Base-by-base conservation (phyloP, 2,888 invertebrate genomes). In the Petrolisthes manimaculis region DNA sequence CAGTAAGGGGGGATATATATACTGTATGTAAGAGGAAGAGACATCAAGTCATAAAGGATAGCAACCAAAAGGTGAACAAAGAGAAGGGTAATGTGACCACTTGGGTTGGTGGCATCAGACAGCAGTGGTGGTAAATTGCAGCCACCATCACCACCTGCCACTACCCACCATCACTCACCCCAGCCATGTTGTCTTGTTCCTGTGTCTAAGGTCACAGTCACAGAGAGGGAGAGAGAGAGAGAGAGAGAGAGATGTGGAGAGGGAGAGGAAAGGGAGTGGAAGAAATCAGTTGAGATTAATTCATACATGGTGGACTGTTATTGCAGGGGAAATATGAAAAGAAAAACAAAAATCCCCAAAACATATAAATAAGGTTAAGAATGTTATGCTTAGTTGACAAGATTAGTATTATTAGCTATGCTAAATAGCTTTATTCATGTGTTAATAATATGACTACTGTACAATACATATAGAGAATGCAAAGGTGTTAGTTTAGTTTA, bases 171-270 rank as follows among this genome's bases (percentile, higher is more conserved):
- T 81, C 61, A 88, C 88, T 88, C 88, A 88, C 88, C 88, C 78
- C 78, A 74, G 84, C 71, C 79, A 80, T 71, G 88, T 51, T 79
- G 88, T 88, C 80, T 71, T 88, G 88, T 84, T 88, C 88, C 88
- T 88, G 80, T 84, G 88, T 79, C 55, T 51, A 71, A 18, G 51
- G 55, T 71, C n/a, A 56, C 55, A 79, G 53, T n/a, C n/a, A 56
- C 18, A 74, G 80, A 55, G 37, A 81, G 80, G 80, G 71, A 37
- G 37, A 85, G 18, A 74, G 51, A 18, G 55, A 74, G 74, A 74
- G n/a, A n/a, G n/a, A 21, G 74, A 74, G n/a, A 74, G 74, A 74
- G 21, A 37, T 37, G 37, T 37, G 37, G 37, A 2, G 37, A 37
- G 37, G 37, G 37, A 37, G 77, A n/a, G n/a, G 51, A 18, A 53